These are phyloP conservation scores for Threskiornis aethiopicus DNA, from an alignment of 2,797 vertebrate genomes.

Conservation along the genomic window DNA sequence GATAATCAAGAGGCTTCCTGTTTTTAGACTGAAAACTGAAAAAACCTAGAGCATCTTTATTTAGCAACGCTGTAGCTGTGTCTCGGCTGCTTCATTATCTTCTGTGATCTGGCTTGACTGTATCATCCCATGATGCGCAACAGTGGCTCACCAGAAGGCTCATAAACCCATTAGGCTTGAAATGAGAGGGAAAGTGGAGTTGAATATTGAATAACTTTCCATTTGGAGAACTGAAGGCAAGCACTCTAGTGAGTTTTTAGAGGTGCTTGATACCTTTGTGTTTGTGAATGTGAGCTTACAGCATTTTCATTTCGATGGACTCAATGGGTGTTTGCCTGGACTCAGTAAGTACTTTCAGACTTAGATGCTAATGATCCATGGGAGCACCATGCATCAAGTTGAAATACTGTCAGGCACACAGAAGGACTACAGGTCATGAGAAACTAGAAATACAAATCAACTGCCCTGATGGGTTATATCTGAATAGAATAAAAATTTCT, in stretches of 20 bases:
- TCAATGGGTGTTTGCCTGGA: neutral
- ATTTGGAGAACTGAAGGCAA: neutral
- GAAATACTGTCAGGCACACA: neutral
- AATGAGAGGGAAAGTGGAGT: neutral
- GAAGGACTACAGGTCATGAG: neutral
- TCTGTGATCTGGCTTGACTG: neutral
- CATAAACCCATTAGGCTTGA: neutral
- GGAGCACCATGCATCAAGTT: neutral
- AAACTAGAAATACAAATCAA: neutral
- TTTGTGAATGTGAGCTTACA: neutral
- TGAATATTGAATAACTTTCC: neutral
- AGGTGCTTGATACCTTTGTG: neutral
- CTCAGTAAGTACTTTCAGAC: neutral
- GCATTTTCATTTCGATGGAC: neutral
- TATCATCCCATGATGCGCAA: neutral
- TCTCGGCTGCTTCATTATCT: neutral
- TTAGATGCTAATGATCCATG: neutral
- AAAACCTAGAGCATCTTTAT: fast-evolving
- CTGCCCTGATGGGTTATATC: neutral
- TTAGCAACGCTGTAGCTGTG: neutral
- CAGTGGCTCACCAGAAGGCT: neutral
- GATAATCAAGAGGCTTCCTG: neutral
- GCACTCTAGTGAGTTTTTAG: neutral
- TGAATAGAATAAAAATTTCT: neutral
- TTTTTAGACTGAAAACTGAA: neutral